phyloP scores from a whole-genome alignment of 2,888 invertebrate genomes.

The Ganaspis brasiliensis region DNA sequence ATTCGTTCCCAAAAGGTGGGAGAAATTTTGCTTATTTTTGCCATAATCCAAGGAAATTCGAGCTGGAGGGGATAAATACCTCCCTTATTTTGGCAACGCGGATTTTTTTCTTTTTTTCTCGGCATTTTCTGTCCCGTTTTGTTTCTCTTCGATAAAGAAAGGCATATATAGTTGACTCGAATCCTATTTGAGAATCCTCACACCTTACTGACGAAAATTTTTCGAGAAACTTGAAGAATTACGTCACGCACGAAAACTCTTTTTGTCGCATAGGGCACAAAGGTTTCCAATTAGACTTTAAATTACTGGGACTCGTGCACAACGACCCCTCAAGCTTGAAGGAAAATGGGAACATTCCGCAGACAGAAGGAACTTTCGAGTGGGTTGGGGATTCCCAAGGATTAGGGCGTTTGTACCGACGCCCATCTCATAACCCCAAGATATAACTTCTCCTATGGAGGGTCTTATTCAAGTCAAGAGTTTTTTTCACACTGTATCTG shows the following conservation, averaged over 20 bases:
- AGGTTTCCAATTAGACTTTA: constrained; percentile 59
- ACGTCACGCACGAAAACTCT: constrained; percentile 44
- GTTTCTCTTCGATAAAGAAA: too few relatives aligned
- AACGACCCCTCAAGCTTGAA: constrained; percentile 24
- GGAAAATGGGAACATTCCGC: constrained; percentile 25
- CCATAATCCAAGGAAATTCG: too few relatives aligned
- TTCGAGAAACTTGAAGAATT: too few relatives aligned
- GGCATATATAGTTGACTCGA: too few relatives aligned
- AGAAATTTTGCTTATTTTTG: too few relatives aligned
- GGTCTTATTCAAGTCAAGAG: constrained; percentile 5
- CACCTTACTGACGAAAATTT: too few relatives aligned
- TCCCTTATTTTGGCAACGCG: too few relatives aligned
- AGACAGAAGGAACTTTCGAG: constrained; percentile 37
- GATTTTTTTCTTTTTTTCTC: too few relatives aligned
- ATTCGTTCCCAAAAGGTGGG: too few relatives aligned
- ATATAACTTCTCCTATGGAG: constrained; percentile 32
- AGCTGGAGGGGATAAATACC: too few relatives aligned
- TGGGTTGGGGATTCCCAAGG: constrained; percentile 16
- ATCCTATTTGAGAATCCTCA: too few relatives aligned
- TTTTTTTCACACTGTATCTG: constrained; percentile 8
- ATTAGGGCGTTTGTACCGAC: constrained; percentile 30
- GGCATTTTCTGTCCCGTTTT: too few relatives aligned
- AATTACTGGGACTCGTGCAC: constrained; percentile 48
- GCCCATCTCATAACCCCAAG: constrained; percentile 43
- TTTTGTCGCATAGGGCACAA: constrained; percentile 52